Base-by-base conservation (phyloP, 2,797 vertebrate genomes). In the Poeciliopsis gracilis region DNA sequence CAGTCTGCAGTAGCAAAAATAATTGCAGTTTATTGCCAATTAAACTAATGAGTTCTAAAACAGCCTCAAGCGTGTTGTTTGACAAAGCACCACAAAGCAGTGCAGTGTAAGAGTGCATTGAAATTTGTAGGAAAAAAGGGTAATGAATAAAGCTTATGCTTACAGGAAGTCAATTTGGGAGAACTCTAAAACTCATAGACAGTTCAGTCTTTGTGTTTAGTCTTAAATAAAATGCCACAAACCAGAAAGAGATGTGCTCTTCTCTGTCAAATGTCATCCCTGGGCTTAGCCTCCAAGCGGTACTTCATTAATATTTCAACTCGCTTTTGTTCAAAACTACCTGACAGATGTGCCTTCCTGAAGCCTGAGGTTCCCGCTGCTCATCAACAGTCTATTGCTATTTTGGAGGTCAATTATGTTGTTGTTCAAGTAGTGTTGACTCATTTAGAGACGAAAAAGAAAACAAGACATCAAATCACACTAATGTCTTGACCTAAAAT, bases 11-110 rank as follows among this genome's bases (percentile, higher is more conserved):
- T 93, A 94, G 93, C 84, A 92, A 88, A 95, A 95, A 94, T 95
- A 95, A 95, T 95, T 93, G 93, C 91, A 86, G 87, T 95, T 95
- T 94, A 96, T 93, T 95, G 94, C 91, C 94, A 96, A 95, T 96
- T 95, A 95, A 94, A 94, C 91, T 95, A 96, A 96, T 94, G 93
- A 95, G 94, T 92, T 93, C 87, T 89, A 91, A 93, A 94, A 95
- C 88, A 92, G 92, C 95, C 94, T 88, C 84, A 84, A 95, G 95
- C 91, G 92, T 89, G 88, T 81, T 93, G 87, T 92, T 81, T 91
- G 90, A 93, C 87, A 94, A 93, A 92, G 85, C 85, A 87, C 86
- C 63, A 72, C 79, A 79, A 78, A 92, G 84, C 80, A 46, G 70
- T 82, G 85, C 84, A 46, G 76, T 67, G 72, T 79, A 80, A 86